Evolutionary conservation across 2,113 vertebrate species (phyloP).

Genomic region (Paraplagusia blochii): DNA sequence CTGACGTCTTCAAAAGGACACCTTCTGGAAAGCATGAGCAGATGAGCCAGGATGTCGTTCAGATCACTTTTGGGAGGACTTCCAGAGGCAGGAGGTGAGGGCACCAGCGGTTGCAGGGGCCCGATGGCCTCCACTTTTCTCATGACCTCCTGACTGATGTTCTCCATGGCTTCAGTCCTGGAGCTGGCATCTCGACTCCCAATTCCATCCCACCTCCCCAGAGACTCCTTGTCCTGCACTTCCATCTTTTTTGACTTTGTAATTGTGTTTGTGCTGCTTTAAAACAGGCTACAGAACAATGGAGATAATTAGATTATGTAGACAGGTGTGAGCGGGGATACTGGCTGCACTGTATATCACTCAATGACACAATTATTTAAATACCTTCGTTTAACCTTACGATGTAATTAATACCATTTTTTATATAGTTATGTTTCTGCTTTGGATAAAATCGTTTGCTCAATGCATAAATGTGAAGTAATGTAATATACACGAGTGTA

Average conservation of each 20-base stretch:
- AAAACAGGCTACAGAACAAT: constrained; percentile 41
- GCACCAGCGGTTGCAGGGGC: constrained; percentile 40
- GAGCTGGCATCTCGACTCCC: constrained; percentile 79
- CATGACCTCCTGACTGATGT: constrained; percentile 80
- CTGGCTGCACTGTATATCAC: background rate
- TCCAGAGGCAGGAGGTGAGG: constrained; percentile 17
- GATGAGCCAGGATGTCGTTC: constrained; percentile 81
- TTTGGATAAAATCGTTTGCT: too few relatives aligned
- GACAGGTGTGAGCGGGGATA: too few relatives aligned
- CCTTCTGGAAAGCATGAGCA: constrained; percentile 90
- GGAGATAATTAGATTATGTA: background rate
- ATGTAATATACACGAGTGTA: too few relatives aligned
- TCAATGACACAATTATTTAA: background rate
- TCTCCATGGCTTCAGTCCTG: constrained; percentile 81
- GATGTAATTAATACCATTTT: too few relatives aligned
- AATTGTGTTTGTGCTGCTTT: constrained; percentile 43
- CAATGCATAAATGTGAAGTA: too few relatives aligned
- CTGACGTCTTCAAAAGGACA: constrained; percentile 88
- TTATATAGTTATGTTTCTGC: too few relatives aligned
- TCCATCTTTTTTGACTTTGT: constrained; percentile 76
- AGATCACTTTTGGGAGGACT: constrained; percentile 70
- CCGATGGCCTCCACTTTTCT: constrained; percentile 74
- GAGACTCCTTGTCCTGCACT: constrained; percentile 77
- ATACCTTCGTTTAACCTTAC: background rate
- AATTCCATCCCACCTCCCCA: constrained; percentile 84